Evolutionary conservation across 2,113 vertebrate genomes (phyloP).

Genomic region (Laticauda colubrina): DNA sequence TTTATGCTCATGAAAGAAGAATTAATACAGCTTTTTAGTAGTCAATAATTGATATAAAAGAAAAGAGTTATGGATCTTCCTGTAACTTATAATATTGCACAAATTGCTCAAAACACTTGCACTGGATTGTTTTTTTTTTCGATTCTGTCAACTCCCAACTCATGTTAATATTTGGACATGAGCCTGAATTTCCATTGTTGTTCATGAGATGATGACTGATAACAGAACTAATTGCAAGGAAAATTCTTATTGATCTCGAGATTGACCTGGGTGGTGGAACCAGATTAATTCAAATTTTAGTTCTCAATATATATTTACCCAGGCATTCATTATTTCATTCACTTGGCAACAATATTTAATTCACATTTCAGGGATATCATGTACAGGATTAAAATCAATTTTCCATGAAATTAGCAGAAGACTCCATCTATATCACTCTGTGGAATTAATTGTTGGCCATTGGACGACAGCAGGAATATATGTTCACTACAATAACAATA

Average conservation of each 20-base stretch:
- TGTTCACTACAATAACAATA: background rate
- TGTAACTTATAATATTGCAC: background rate
- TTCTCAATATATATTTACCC: background rate
- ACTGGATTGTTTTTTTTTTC: too few species aligned
- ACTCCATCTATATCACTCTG: background rate
- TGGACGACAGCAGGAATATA: background rate
- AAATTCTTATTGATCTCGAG: background rate
- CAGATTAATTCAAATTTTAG: background rate
- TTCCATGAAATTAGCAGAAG: background rate
- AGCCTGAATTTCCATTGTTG: background rate
- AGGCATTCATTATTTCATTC: background rate
- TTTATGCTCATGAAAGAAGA: background rate
- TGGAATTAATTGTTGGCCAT: background rate
- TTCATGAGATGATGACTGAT: background rate
- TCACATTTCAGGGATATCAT: background rate
- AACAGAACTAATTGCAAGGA: background rate
- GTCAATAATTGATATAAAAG: constrained; percentile 18
- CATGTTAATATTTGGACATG: background rate
- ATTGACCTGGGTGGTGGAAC: background rate
- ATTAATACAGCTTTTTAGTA: background rate
- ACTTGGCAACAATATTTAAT: background rate
- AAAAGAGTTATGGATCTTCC: background rate
- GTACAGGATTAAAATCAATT: accelerated
- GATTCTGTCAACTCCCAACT: background rate
- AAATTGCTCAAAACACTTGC: background rate